Percentiles rank a stretch among this genome's conserved stretches.
Conservation (phyloP, 2,888 invertebrate genomes). For the Leuctra nigra region DNA sequence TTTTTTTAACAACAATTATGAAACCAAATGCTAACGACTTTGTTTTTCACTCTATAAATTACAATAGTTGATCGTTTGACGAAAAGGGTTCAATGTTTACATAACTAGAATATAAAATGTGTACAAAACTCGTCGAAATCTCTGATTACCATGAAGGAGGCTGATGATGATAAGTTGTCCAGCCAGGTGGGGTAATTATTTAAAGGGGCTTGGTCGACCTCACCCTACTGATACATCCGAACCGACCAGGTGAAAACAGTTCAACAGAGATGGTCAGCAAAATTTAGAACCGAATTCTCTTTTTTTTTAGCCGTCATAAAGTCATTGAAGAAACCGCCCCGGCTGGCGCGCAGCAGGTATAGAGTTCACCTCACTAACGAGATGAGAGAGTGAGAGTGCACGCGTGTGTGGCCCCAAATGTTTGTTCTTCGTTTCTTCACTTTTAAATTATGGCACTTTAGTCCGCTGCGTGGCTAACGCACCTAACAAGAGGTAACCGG, state of each 20-base stretch:
- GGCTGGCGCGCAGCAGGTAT: background rate
- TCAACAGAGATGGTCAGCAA: background rate
- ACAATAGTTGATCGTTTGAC: background rate
- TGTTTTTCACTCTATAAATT: background rate
- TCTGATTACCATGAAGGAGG: too few relatives aligned
- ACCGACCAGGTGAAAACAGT: background rate
- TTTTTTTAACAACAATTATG: background rate
- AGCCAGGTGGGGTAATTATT: background rate
- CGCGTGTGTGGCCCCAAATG: slow-evolving; percentile 6
- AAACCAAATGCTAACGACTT: background rate
- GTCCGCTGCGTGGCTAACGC: background rate
- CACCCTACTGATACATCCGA: background rate
- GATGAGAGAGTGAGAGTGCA: background rate
- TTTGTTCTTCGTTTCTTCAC: slow-evolving; percentile 1
- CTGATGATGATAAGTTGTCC: too few relatives aligned
- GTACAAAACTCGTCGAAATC: too few relatives aligned
- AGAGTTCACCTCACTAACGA: background rate
- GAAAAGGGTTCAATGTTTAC: background rate
- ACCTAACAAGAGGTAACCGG: too few relatives aligned
- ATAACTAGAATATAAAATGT: background rate
- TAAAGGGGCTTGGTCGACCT: background rate
- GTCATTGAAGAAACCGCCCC: background rate
- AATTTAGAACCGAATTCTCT: background rate
- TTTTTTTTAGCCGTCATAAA: background rate
- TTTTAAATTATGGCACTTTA: background rate